Percentiles rank a stretch among this genome's conserved stretches.
Evolutionary conservation across 2,113 vertebrate species (phyloP).

Genomic region (Leucopsar rothschildi): DNA sequence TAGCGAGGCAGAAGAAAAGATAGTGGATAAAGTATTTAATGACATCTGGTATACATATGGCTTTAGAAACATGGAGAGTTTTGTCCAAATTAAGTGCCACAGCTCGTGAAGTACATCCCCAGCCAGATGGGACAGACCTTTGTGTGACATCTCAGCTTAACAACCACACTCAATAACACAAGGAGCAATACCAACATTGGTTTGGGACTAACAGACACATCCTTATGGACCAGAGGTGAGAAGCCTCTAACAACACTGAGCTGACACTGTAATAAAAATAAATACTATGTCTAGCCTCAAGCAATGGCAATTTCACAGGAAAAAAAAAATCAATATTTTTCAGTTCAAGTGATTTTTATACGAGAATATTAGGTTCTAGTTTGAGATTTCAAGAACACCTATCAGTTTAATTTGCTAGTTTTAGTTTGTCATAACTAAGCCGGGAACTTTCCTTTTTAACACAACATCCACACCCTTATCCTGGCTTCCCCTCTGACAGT

Average conservation of each 20-base stretch:
- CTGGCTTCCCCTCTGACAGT: not conserved
- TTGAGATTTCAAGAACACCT: not conserved
- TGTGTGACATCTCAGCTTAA: conserved; percentile 35
- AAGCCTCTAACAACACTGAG: not conserved
- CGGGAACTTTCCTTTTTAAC: not conserved
- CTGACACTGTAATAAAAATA: conserved; percentile 60
- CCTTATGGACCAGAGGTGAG: conserved; percentile 39
- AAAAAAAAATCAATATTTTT: conserved; percentile 36
- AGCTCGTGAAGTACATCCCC: not conserved
- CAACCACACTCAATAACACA: not conserved
- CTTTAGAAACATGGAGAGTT: not conserved
- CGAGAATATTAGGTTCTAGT: not conserved
- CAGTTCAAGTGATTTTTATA: conserved; percentile 41
- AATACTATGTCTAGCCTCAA: conserved; percentile 31
- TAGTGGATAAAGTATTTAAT: not conserved
- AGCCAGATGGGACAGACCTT: not conserved
- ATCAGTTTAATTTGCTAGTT: not conserved
- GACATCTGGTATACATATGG: not conserved
- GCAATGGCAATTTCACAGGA: conserved; percentile 21
- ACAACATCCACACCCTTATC: not conserved
- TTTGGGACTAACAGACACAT: conserved; percentile 25
- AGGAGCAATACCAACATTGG: not conserved
- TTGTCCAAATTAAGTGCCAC: not conserved
- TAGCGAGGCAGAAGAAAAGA: not conserved
- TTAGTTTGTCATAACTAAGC: not conserved